Evolutionary conservation across 2,113 vertebrate species (phyloP).

Genomic region (Percopsis transmontana): DNA sequence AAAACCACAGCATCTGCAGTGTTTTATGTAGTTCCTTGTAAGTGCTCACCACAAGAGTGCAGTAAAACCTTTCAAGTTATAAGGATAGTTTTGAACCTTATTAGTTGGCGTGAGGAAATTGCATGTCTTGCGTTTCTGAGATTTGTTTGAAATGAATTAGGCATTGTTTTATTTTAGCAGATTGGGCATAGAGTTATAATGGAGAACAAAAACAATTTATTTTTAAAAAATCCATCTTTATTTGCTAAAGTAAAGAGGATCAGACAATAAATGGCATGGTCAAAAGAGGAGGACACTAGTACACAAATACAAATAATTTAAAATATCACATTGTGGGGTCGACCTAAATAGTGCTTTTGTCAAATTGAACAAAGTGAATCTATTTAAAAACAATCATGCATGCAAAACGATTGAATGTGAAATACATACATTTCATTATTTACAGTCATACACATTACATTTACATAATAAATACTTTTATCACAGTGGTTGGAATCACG

Average conservation of each 20-base stretch:
- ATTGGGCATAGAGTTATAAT: not conserved
- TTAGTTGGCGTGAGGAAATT: too few species aligned
- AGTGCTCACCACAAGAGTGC: constrained; percentile 20
- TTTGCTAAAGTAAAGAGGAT: not conserved
- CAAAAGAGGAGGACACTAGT: not conserved
- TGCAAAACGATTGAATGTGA: constrained; percentile 6
- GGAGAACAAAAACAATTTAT: not conserved
- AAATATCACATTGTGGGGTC: not conserved
- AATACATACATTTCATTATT: constrained; percentile 60
- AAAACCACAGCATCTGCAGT: not conserved
- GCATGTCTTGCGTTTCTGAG: not conserved
- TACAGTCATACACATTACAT: constrained; percentile 59
- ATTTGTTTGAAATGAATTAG: not conserved
- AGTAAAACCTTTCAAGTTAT: constrained; percentile 7
- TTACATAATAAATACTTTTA: constrained; percentile 71
- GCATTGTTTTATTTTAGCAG: not conserved
- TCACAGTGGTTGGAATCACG: constrained; percentile 35
- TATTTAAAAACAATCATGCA: not conserved
- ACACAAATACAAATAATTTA: too few species aligned
- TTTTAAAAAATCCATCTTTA: not conserved
- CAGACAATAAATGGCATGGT: constrained; percentile 16
- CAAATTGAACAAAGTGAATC: constrained; percentile 29
- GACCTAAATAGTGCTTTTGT: constrained; percentile 51
- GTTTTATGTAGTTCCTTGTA: too few species aligned
- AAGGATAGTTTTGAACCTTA: too few species aligned